Base-by-base conservation (phyloP, 2,797 vertebrate species). In the Coranthus polyacanthus region DNA sequence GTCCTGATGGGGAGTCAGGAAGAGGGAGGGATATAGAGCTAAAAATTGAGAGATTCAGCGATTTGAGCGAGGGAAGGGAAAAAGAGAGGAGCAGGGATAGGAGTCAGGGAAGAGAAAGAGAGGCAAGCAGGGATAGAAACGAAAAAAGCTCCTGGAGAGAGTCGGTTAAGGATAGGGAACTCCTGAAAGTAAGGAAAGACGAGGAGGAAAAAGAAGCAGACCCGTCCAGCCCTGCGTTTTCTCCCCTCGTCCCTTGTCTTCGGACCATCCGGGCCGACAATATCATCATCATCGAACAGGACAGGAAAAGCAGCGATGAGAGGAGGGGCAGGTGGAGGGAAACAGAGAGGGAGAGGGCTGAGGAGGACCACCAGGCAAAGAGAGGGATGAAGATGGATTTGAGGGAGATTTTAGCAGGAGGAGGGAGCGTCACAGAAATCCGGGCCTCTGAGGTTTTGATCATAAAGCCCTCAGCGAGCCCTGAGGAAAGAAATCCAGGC, bases 261-360 rank as follows among this genome's bases (percentile, higher is more conserved):
- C 87, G 90, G 5, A 93, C 93, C 11, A 90, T 94, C 44, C 85
- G 92, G 16, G 94, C 92, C 0, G 92, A 96, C 53, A 95, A 95
- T 32, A 92, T 95, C 51, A 94, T 95, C 69, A 94, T 94, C 56
- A 94, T 94, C 0, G 93, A 95, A 56, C 91, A 92, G 41, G 92
- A 94, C 2, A 79, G 84, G 6, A 90, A 77, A 24, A 26, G 63
- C 2, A 76, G 56, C 0, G 82, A 91, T 2, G 88, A 91, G 41
- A 85, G 59, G 49, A 67, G 65, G 53, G 18, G 63, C 3, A 74
- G 69, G 66, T 84, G 83, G 85, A 83, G 51, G 68, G 78, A 87
- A 24, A 18, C 2, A 0, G 88, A 89, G 32, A 63, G 32, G 36
- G 83, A 89, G 66, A 82, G 43, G 29, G 60, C 54, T 0, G 72